Base-by-base conservation (phyloP, 2,888 invertebrate species). In the Cactoblastis cactorum region DNA sequence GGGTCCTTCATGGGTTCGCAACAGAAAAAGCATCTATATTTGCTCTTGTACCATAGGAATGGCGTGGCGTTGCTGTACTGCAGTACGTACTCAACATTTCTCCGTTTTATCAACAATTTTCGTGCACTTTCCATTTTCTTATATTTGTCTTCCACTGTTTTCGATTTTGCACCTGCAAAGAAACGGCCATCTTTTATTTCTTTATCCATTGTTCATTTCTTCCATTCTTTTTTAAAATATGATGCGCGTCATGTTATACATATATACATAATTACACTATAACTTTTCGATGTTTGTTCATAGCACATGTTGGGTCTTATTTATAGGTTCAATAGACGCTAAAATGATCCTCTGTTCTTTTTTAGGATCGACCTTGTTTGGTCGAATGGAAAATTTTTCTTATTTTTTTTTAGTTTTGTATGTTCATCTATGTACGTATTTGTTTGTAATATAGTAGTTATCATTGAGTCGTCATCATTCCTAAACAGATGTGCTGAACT, bases 31-130 rank as follows among this genome's bases (percentile, higher is more conserved):
- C 89, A 89, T 56, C 80, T 70, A 51, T 81, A 88, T 55, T 73
- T 80, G 1, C 83, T 82, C 52, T 87, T 86, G 58, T 85, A 77
- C 86, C 88, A 89, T 64, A 83, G 73, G 53, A 89, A 89, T 0
- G 89, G 89, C 0, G 87, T 89, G 0, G 76, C 88, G 53, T 82
- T 88, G 49, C 83, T 77, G 57, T 88, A 87, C 47, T 83, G 84
- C 39, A 89, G 65, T 0, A 89, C 78, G 54, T 86, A 88, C 59
- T 88, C 88, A 6, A 89, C 75, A 60, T 89, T 89, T 2, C 81
- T 71, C 22, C 85, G 60, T 61, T 89, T 89, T 55, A 81, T 63
- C 33, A 77, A 65, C 11, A 84, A 71, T 65, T 85, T 87, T 56
- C 81, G 75, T 48, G 77, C 74, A 39, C 74, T 56, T 64, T 86